Base-by-base conservation (phyloP, 2,888 invertebrate species). In the Nephrotoma appendiculata region DNA sequence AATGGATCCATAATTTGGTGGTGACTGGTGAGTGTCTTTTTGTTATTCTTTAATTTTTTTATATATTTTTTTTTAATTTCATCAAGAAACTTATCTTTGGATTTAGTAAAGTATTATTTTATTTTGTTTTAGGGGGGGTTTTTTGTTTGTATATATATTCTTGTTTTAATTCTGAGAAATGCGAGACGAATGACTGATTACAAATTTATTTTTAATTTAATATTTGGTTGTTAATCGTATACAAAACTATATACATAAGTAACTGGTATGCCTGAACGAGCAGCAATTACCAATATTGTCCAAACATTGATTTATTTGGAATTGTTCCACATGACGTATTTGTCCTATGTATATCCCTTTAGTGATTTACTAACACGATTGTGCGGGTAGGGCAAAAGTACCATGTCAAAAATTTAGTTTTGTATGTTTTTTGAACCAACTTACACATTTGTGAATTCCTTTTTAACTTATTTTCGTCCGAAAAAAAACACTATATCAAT, bases 151-250 rank as follows among this genome's bases (percentile, higher is more conserved):
- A 31, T 31, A 31, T 31, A 31, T 71, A 15, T 84, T 84, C 43
- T 84, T 7, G n/a, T 84, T 84, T 84, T 84, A 41, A 42, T 84
- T 84, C 84, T 84, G 43, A 84, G 84, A 84, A 84, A 84, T 84
- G 42, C 43, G 15, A 84, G 84, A 42, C 84, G 84, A 84, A 84
- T 84, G 84, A 84, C 84, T 84, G 84, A 84, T 84, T 84, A 84
- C 84, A 84, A 71, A 52, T 52, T 15, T 52, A 31, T 19, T 19
- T 71, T 31, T 71, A 52, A 31, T 31, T 71, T 31, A 71, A 71
- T 71, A 71, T 71, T 71, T 71, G 71, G 31, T 9, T 71, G 31
- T 7, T 71, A 71, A 31, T 71, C 57, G 57, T 15, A 52, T 52
- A 52, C 15, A 5, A 6, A 5, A 52, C 6, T n/a, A 19, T 15